These are phyloP conservation scores for Onychomys leucogaster DNA, from an alignment of 2,797 vertebrate genomes.

Conservation along the genomic window DNA sequence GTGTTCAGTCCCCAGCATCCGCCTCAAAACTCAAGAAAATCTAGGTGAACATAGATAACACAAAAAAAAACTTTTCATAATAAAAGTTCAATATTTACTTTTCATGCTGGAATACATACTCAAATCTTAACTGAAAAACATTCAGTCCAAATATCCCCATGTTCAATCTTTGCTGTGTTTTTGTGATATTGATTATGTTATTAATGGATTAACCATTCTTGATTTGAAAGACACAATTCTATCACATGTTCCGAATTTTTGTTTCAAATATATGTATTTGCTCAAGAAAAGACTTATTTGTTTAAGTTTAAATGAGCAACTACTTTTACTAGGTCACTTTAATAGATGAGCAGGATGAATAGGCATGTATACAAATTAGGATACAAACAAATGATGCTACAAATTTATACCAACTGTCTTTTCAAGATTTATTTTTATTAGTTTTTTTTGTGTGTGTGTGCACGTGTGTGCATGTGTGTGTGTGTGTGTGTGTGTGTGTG, in stretches of 20 bases:
- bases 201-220: not conserved
- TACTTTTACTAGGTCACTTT: not conserved
- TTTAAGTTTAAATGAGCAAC: constrained; percentile 41
- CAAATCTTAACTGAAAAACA: not conserved
- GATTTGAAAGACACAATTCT: not conserved
- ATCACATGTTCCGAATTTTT: not conserved
- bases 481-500: too few species aligned
- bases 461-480: too few species aligned
- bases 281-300: not conserved
- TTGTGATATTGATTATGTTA: not conserved
- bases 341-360: not conserved
- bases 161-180: not conserved
- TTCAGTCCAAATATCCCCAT: not conserved
- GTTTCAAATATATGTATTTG: not conserved
- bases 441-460: not conserved
- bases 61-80: not conserved
- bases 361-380: not conserved
- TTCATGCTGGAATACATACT: not conserved
- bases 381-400: not conserved
- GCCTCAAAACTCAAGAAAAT: not conserved
- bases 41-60: not conserved
- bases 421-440: not conserved
- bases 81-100: not conserved
- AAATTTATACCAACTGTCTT: not conserved
- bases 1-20: not conserved